Base-by-base conservation (phyloP, 1,140 invertebrate genomes). In the Trachelipus rathkii region DNA sequence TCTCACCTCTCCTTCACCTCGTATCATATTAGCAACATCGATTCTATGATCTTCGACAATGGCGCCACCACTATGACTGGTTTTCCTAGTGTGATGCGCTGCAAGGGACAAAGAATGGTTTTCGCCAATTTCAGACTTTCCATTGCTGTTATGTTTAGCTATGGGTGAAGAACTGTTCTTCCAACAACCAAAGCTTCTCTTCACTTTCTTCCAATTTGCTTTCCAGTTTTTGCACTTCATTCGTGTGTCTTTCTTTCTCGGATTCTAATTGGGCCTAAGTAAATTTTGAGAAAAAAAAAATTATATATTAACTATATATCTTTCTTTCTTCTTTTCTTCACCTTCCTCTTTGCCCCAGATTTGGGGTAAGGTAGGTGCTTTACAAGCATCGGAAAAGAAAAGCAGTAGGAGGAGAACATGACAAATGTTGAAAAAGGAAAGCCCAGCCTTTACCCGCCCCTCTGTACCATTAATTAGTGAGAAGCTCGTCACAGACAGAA, bases 11-110 rank as follows among this genome's bases (percentile, higher is more conserved):
- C 79, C 79, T 68, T 78, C 79, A 33, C 78, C 79, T 46, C 79
- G 50, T 44, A 81, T 76, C 79, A 81, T 81, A 44, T 78, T 81
- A 10, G 79, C 67, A 70, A 81, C 75, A 53, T 81, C 79, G 43
- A 81, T 78, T 44, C 77, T 78, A 10, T 71, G 72, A 43, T 81
- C 79, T 11, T 81, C 79, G 43, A 46, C 75, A 13, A 77, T 73
- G 44, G 73, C 74, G n/a, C 53, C 53, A 13, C 73, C 15, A 46
- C 74, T 80, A 68, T 72, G 75, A 60, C 50, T 60, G 3, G 50
- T 19, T 60, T 60, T 60, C 8, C 50, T 60, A 8, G 19, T 15
- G 50, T 60, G 50, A 60, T 60, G 50, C 1, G 50, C 11, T 13
- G 50, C 50, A 13, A 60, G 50, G 19, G 50, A 19, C 19, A 19